A percentile compares a stretch with the other conserved stretches of the same genome.
Conservation (phyloP, 2,113 vertebrate genomes). For the Fregetta grallaria region DNA sequence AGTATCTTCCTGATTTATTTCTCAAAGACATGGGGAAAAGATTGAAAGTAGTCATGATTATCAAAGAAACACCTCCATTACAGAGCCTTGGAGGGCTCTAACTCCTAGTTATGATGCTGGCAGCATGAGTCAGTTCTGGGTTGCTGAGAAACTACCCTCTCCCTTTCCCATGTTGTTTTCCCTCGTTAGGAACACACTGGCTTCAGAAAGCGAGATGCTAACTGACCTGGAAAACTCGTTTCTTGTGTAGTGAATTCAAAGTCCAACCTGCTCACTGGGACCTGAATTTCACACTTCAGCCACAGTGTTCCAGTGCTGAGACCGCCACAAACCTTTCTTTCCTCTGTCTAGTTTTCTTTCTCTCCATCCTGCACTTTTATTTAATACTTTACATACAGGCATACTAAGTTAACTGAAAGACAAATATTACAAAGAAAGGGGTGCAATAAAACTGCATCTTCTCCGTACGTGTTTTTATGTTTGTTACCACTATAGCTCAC, state of each 20-base stretch:
- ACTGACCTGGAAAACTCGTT: conserved; percentile 40
- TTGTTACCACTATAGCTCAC: not conserved
- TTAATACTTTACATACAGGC: not conserved
- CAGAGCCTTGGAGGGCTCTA: not conserved
- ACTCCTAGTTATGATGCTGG: not conserved
- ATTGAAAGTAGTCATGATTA: not conserved
- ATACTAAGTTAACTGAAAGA: not conserved
- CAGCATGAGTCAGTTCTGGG: not conserved
- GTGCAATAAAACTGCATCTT: not conserved
- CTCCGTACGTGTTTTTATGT: not conserved
- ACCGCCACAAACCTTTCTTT: not conserved
- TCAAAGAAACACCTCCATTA: not conserved
- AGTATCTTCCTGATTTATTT: not conserved
- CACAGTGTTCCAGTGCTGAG: not conserved
- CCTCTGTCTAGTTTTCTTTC: not conserved
- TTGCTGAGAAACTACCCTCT: conserved; percentile 25
- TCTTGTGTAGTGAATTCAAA: not conserved
- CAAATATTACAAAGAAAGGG: not conserved
- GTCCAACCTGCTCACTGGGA: not conserved
- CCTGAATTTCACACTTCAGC: not conserved
- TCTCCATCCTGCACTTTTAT: not conserved
- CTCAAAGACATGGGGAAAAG: not conserved
- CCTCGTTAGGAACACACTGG: not conserved
- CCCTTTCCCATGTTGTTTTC: not conserved
- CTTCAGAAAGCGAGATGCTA: not conserved